Evolutionary conservation across 92 coral and sea anemone species (phyloP).

Genomic region (Parazoanthus atlanticus): DNA sequence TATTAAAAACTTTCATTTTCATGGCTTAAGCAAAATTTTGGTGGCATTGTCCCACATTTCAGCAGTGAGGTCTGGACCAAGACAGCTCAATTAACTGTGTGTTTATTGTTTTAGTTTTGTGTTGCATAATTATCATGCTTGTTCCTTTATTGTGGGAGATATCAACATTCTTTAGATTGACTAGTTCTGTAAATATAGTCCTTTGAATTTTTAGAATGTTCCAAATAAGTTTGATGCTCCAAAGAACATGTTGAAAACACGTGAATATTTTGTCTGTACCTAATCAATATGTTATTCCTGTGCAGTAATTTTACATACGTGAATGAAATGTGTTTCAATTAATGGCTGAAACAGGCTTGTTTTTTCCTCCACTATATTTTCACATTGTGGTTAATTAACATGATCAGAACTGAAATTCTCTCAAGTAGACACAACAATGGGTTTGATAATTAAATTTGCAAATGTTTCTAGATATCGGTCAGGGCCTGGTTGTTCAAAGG

Average conservation of each 20-base stretch:
- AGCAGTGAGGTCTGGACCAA: not conserved
- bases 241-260: not conserved
- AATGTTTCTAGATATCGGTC: not conserved
- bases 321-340: not conserved
- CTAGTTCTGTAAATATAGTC: not conserved
- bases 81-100: not conserved
- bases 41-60: not conserved
- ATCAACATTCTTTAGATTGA: slow-evolving; percentile 8
- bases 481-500: too few relatives aligned
- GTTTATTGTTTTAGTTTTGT: not conserved
- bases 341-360: not conserved
- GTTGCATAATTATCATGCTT: slow-evolving; percentile 7
- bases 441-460: not conserved
- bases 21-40: not conserved
- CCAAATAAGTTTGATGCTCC: not conserved
- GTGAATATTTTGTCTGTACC: not conserved
- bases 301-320: too few relatives aligned
- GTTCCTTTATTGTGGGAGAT: not conserved
- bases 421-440: not conserved
- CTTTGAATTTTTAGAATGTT: not conserved
- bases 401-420: not conserved
- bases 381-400: not conserved
- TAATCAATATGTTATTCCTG: not conserved
- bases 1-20: not conserved
- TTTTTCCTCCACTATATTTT: too few relatives aligned